Conservation (phyloP, 2,888 invertebrate species). For the Scaptomyza tumidula region DNA sequence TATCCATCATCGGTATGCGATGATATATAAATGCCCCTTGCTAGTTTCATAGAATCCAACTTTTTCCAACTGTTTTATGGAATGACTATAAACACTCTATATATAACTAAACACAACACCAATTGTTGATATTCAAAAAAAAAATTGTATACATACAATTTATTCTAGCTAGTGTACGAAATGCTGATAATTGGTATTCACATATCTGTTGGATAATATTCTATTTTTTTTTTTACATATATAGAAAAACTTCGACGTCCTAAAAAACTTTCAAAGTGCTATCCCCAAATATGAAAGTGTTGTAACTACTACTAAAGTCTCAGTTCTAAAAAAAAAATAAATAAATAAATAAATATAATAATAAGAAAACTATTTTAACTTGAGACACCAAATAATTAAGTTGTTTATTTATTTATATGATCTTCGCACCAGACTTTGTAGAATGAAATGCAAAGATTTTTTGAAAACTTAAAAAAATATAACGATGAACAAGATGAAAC, state of each 20-base stretch:
- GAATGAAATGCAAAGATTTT: slow-evolving; percentile 14
- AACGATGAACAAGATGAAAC: slow-evolving; percentile 21
- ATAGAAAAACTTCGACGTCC: slow-evolving; percentile 26
- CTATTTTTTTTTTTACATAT: slow-evolving; percentile 22
- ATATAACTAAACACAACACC: slow-evolving; percentile 43
- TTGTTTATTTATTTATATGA: slow-evolving; percentile 38
- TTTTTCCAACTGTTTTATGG: slow-evolving; percentile 54
- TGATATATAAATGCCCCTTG: slow-evolving; percentile 49
- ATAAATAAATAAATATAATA: too few relatives aligned
- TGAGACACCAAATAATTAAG: slow-evolving; percentile 50
- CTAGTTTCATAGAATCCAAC: slow-evolving; percentile 61
- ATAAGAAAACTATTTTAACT: slow-evolving; percentile 9
- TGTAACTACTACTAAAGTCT: slow-evolving; percentile 13
- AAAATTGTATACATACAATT: slow-evolving; percentile 55
- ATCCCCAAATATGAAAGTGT: slow-evolving; percentile 12
- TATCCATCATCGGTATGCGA: slow-evolving; percentile 10
- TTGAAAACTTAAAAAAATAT: slow-evolving; percentile 2
- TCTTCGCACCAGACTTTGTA: slow-evolving; percentile 47
- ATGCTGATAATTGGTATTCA: slow-evolving; percentile 69
- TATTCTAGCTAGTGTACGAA: slow-evolving; percentile 30
- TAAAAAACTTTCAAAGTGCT: slow-evolving; percentile 44
- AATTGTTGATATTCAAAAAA: slow-evolving; percentile 70
- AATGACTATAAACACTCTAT: slow-evolving; percentile 35
- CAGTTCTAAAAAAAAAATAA: slow-evolving; percentile 3
- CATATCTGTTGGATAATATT: slow-evolving; percentile 70